Percentiles rank a stretch among this genome's conserved stretches.
Conservation (phyloP, 2,797 vertebrate genomes). For the Gephyroberyx darwinii region DNA sequence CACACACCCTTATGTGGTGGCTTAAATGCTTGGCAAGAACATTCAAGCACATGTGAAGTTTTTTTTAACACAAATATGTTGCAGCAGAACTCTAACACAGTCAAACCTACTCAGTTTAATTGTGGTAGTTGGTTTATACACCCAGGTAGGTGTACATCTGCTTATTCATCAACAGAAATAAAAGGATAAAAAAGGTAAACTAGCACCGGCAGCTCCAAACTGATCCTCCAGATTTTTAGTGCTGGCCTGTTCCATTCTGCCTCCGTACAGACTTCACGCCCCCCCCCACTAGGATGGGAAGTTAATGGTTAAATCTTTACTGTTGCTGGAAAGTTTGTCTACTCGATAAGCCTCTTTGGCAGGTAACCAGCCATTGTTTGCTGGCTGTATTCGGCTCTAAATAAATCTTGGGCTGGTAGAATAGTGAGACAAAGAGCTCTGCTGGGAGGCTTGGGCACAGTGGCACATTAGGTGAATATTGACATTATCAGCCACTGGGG, state of each 20-base stretch:
- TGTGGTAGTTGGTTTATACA: neutral
- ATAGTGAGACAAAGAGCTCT: constrained; percentile 35
- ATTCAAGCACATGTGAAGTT: too few relatives aligned
- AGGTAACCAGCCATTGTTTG: constrained; percentile 65
- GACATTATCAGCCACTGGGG: constrained; percentile 34
- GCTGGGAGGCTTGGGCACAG: constrained; percentile 24
- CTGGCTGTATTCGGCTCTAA: constrained; percentile 39
- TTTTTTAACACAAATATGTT: too few relatives aligned
- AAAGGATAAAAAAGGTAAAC: neutral
- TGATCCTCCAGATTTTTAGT: constrained; percentile 1
- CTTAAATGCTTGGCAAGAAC: too few relatives aligned
- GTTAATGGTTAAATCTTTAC: constrained; percentile 60
- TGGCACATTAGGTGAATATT: constrained; percentile 50
- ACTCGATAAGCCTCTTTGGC: constrained; percentile 63
- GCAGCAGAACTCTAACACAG: neutral
- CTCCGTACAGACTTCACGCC: constrained; percentile 43
- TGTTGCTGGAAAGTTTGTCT: constrained; percentile 48
- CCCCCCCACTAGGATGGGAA: constrained; percentile 40
- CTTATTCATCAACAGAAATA: constrained; percentile 9
- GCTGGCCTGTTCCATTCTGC: constrained; percentile 29
- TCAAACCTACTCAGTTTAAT: neutral
- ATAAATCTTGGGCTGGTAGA: constrained; percentile 40
- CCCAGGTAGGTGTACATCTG: neutral
- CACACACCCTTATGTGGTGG: too few relatives aligned
- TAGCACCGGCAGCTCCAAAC: neutral